A percentile compares a stretch with the other conserved stretches of the same genome.
Evolutionary conservation across 2,888 invertebrate species (phyloP).

Genomic region (Trachelus troglodyta): DNA sequence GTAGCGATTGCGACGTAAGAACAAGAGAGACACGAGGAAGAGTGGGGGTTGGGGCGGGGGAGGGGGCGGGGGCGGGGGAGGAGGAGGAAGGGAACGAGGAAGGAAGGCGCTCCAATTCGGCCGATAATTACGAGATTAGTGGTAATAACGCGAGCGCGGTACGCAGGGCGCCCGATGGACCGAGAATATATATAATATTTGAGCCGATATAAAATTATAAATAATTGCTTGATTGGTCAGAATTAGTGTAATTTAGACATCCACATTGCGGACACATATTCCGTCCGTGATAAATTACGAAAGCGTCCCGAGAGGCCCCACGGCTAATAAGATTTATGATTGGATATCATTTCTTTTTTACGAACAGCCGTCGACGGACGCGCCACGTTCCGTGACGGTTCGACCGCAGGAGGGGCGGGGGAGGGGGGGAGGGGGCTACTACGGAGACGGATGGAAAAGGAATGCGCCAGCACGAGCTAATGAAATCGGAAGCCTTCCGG

Average conservation of each 20-base stretch:
- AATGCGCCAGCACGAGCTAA: background rate
- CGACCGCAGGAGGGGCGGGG: background rate
- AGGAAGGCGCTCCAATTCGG: conserved; percentile 33
- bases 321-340: conserved; percentile 45
- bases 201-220: conserved; percentile 52
- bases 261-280: conserved; percentile 27
- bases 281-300: conserved; percentile 50
- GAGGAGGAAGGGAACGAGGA: background rate
- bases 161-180: background rate
- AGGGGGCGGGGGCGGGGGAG: no score
- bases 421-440: no score
- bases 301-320: conserved; percentile 38
- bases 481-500: background rate
- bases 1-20: background rate
- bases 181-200: conserved; percentile 42
- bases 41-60: no score
- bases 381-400: background rate
- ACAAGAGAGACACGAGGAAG: background rate
- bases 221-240: conserved; percentile 54
- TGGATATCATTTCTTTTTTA: conserved; percentile 24
- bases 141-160: conserved; percentile 41
- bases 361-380: background rate
- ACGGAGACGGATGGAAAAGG: background rate
- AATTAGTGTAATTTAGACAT: conserved; percentile 54
- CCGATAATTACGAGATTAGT: conserved; percentile 50